Percentiles rank a stretch among this genome's conserved stretches.
These are phyloP conservation scores for Whitmania pigra DNA, from an alignment of 1,140 invertebrate genomes.

Conservation along the genomic window DNA sequence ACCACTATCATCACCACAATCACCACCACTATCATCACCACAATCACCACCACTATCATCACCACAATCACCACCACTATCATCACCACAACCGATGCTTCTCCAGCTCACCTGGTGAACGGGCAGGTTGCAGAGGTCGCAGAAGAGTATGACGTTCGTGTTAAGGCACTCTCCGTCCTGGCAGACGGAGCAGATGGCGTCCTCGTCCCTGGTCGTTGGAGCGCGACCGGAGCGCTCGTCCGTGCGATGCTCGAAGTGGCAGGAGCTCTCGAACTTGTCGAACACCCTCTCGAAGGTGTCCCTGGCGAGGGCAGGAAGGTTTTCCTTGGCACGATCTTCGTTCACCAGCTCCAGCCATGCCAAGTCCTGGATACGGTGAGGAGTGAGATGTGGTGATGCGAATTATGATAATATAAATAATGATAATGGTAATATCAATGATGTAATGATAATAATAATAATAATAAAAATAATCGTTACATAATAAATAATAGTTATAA, in stretches of 20 bases:
- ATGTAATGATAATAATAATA: too few species aligned
- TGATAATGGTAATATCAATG: too few species aligned
- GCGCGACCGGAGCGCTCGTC: slow-evolving; percentile 31
- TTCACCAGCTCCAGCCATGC: slow-evolving; percentile 25
- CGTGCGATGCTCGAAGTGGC: slow-evolving; percentile 64
- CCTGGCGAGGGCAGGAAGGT: slow-evolving; percentile 30
- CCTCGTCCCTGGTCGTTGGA: slow-evolving; percentile 60
- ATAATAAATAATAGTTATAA: too few species aligned
- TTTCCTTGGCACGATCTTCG: slow-evolving; percentile 28
- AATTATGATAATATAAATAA: not conserved
- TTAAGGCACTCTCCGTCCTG: slow-evolving; percentile 86
- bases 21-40: not conserved
- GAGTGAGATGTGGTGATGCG: not conserved
- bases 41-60: too few species aligned
- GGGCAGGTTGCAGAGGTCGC: slow-evolving; percentile 97
- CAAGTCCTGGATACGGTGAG: slow-evolving; percentile 15
- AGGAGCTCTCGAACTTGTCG: slow-evolving; percentile 92
- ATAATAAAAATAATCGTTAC: too few species aligned
- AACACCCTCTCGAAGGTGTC: slow-evolving; percentile 83
- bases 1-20: too few species aligned
- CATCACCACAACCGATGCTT: too few species aligned
- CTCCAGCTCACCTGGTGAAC: slow-evolving; percentile 61
- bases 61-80: too few species aligned
- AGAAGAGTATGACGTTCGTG: slow-evolving; percentile 88
- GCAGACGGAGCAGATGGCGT: slow-evolving; percentile 90